These are phyloP conservation scores for Lepisosteus osseus DNA, from an alignment of 2,113 vertebrate genomes.

Conservation along the genomic window DNA sequence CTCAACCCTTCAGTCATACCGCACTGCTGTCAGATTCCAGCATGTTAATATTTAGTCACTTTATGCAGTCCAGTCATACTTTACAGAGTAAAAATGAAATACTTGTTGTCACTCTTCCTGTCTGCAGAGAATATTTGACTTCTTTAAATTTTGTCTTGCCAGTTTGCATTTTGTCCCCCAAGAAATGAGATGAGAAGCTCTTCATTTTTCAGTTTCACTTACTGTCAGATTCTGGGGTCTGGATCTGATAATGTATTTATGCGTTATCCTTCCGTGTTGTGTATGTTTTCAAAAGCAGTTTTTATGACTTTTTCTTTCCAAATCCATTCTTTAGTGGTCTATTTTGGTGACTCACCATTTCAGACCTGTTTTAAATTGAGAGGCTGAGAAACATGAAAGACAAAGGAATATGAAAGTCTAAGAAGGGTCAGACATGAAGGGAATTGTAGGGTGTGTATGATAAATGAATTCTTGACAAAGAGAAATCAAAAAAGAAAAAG, in stretches of 20 bases:
- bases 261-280: neutral
- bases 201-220: neutral
- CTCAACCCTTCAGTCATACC: no score
- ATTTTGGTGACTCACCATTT: neutral
- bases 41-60: constrained; percentile 1
- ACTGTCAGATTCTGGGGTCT: neutral
- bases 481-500: neutral
- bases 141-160: neutral
- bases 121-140: neutral
- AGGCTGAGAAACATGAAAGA: no score
- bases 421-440: neutral
- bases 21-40: no score
- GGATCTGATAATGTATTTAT: neutral
- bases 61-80: neutral
- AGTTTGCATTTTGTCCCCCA: neutral
- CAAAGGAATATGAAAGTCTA: neutral
- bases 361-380: no score
- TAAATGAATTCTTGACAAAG: neutral
- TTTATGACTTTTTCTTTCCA: neutral
- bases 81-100: no score
- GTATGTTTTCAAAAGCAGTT: neutral
- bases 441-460: neutral
- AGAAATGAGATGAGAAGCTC: neutral
- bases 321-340: no score
- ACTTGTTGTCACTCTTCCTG: neutral